These are phyloP conservation scores for Eciton burchellii DNA, from an alignment of 1,140 invertebrate species.

Conservation along the genomic window DNA sequence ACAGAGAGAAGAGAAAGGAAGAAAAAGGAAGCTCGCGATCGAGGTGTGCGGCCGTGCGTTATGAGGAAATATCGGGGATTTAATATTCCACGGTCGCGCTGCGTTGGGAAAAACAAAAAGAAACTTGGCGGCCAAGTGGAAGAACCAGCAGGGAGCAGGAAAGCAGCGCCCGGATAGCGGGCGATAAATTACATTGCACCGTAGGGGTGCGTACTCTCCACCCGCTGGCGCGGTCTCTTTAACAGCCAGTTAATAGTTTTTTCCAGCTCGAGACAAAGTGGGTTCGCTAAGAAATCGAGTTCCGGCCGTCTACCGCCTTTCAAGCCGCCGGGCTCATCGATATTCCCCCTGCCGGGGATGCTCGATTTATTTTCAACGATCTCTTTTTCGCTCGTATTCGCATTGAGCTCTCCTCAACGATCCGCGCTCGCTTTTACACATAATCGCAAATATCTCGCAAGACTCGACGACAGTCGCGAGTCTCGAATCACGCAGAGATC, in stretches of 20 bases:
- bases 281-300: slow-evolving; percentile 58
- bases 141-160: slow-evolving; percentile 36
- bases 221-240: slow-evolving; percentile 64
- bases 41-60: slow-evolving; percentile 22
- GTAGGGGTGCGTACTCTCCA: slow-evolving; percentile 25
- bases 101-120: slow-evolving; percentile 50
- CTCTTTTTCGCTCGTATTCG: not conserved
- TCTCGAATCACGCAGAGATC: too few species aligned
- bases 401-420: not conserved
- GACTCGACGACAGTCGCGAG: too few species aligned
- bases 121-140: slow-evolving; percentile 32
- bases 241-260: slow-evolving; percentile 72
- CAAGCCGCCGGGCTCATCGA: not conserved
- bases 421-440: not conserved
- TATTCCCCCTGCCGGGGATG: not conserved
- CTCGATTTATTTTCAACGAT: slow-evolving; percentile 1
- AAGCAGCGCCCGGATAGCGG: slow-evolving; percentile 43
- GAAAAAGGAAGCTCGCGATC: slow-evolving; percentile 46
- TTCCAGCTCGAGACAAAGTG: slow-evolving; percentile 46
- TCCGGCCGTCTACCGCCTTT: not conserved
- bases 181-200: slow-evolving; percentile 68
- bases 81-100: slow-evolving; percentile 66
- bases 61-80: slow-evolving; percentile 69
- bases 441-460: not conserved
- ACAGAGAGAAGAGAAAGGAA: slow-evolving; percentile 15